phyloP scores from a whole-genome alignment of 2,888 invertebrate genomes.

The Cerceris rybyensis region DNA sequence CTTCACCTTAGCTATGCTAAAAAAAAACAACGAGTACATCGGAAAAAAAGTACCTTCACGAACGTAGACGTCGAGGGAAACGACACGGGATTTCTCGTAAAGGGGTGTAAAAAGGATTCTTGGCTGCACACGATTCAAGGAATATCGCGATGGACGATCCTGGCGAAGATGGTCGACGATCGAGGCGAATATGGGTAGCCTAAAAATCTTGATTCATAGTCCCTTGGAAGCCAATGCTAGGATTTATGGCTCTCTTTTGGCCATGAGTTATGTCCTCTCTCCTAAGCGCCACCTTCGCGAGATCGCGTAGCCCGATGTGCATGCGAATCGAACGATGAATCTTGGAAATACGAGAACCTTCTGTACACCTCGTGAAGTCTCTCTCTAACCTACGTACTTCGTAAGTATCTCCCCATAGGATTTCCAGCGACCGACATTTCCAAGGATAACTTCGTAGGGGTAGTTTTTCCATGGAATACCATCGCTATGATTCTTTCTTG shows the following conservation, averaged over 20 bases:
- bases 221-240: constrained; percentile 62
- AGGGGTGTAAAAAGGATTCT: constrained; percentile 9
- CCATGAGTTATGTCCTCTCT: constrained; percentile 62
- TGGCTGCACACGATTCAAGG: neutral
- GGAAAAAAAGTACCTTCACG: neutral
- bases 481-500: constrained; percentile 25
- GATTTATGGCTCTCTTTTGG: constrained; percentile 70
- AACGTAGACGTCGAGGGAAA: neutral
- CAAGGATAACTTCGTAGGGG: neutral
- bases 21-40: neutral
- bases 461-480: constrained; percentile 31
- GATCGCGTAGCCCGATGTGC: constrained; percentile 43
- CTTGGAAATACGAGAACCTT: constrained; percentile 18
- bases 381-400: neutral
- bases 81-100: neutral
- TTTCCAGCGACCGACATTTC: neutral
- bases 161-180: neutral
- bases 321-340: constrained; percentile 57
- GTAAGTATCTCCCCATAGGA: no score
- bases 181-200: constrained; percentile 58
- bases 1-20: no score
- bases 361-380: neutral
- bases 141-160: constrained; percentile 1
- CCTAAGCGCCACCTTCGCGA: constrained; percentile 25
- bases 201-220: constrained; percentile 76